These are phyloP conservation scores for Tenthredo notha DNA, from an alignment of 2,888 invertebrate genomes.

Conservation along the genomic window DNA sequence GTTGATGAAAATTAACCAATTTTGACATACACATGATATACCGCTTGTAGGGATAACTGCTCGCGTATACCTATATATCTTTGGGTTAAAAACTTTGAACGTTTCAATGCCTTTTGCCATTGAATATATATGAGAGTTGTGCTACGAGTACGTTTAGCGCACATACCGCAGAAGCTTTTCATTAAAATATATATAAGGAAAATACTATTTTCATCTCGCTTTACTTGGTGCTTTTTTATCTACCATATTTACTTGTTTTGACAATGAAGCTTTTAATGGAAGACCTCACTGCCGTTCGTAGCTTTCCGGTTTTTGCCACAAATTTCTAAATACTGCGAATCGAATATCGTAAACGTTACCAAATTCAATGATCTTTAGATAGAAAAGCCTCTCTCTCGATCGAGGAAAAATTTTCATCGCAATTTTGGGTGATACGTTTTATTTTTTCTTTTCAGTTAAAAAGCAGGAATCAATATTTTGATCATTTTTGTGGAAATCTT, in stretches of 20 bases:
- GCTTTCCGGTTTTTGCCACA: background rate
- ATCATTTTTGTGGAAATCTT: background rate
- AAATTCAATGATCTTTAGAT: too few species aligned
- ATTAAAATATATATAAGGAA: conserved; percentile 27
- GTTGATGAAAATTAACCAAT: background rate
- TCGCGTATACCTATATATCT: background rate
- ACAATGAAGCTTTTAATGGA: conserved; percentile 15
- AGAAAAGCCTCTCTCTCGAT: too few species aligned
- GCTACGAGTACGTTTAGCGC: background rate
- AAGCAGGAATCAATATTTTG: background rate
- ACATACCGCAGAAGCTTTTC: conserved; percentile 26
- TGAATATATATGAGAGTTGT: conserved; percentile 17
- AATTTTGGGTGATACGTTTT: too few species aligned
- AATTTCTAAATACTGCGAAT: background rate
- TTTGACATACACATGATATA: background rate
- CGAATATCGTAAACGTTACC: too few species aligned
- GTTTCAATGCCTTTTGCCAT: conserved; percentile 25
- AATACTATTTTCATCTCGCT: conserved; percentile 16
- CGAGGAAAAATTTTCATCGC: too few species aligned
- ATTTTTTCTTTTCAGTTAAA: background rate
- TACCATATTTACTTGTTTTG: background rate
- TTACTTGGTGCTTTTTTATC: background rate
- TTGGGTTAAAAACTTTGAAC: background rate
- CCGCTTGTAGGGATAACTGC: background rate
- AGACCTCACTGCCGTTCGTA: background rate